Conservation (phyloP, 1,140 invertebrate genomes). For the Akabosia matsudoensis region DNA sequence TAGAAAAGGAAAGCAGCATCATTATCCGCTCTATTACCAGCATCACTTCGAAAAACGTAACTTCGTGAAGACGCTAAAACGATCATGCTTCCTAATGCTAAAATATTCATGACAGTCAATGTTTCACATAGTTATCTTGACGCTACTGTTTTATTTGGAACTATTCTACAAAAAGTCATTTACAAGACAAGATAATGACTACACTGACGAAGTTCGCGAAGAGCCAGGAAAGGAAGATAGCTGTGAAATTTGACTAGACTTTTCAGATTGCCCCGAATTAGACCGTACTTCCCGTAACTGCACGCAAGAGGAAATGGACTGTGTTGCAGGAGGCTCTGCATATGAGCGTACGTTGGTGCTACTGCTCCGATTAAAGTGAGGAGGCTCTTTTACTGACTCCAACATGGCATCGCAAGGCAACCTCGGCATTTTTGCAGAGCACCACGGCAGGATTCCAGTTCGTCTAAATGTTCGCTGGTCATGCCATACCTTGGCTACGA, state of each 20-base stretch:
- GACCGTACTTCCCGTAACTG: conserved; percentile 22
- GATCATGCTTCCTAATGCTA: too few relatives aligned
- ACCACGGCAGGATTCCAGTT: conserved; percentile 32
- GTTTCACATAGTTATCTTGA: too few relatives aligned
- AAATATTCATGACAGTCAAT: too few relatives aligned
- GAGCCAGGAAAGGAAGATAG: not conserved
- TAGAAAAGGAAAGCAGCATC: too few relatives aligned
- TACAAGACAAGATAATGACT: too few relatives aligned
- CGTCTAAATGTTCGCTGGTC: conserved; percentile 29
- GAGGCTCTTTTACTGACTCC: conserved; percentile 34
- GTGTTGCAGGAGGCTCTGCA: conserved; percentile 1
- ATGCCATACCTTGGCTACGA: conserved; percentile 31
- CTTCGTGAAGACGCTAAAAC: too few relatives aligned
- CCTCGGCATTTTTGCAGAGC: conserved; percentile 33
- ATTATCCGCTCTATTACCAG: too few relatives aligned
- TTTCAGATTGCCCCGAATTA: conserved; percentile 24
- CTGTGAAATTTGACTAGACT: conserved; percentile 20
- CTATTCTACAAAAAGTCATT: too few relatives aligned
- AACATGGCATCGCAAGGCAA: conserved; percentile 42
- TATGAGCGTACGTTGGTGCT: conserved; percentile 3
- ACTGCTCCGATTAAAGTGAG: conserved; percentile 11
- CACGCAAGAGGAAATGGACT: conserved; percentile 6
- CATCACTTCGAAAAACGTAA: too few relatives aligned
- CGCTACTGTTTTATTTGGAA: too few relatives aligned
- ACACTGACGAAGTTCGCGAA: conserved; percentile 18